Base-by-base conservation (phyloP, 1,140 invertebrate genomes). In the Apis laboriosa region DNA sequence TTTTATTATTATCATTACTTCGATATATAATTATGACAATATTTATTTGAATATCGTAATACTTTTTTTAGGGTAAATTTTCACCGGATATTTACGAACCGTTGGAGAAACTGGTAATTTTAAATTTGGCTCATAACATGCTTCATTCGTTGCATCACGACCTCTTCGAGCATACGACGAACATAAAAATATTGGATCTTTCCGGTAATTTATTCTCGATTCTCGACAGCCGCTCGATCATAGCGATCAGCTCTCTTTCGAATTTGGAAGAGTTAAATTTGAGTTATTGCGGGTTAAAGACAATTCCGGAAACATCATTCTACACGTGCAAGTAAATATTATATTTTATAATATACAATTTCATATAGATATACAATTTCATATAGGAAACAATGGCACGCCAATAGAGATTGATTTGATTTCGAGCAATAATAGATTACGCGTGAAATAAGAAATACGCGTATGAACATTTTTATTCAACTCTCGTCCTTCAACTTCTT, bases 191-290 rank as follows among this genome's bases (percentile, higher is more conserved):
- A 56, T 92, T 98, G 28, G 95, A 95, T 84, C 90, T 98, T 1
- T 95, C 95, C 61, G 94, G 95, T 12, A 98, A 98, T 92, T 96
- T 95, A 0, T 93, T 98, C 4, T 93, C 90, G 53, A 93, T 95
- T 0, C 94, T 97, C 11, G 96, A 97, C 86, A 91, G 94, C 49
- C 91, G 93, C 8, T 96, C 96, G 0, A 86, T 94, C 2, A 93
- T 95, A 3, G 96, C 97, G 0, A 95, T 97, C 24, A 95, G 95
- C 1, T 95, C 95, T 86, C 91, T 97, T 56, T 86, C 92, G 1
- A 92, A 94, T 84, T 92, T 98, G n/a, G 96, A 97, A 95, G 94
- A 95, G 17, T 92, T 97, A 34, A 95, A 97, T 89, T 91, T 98
- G 86, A 96, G 96, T 0, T 94, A 95, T 73, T 97, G 97, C 67